Percentiles rank a stretch among this genome's conserved stretches.
Evolutionary conservation across 1,140 invertebrate genomes (phyloP).

Genomic region (Macrobrachium rosenbergii): DNA sequence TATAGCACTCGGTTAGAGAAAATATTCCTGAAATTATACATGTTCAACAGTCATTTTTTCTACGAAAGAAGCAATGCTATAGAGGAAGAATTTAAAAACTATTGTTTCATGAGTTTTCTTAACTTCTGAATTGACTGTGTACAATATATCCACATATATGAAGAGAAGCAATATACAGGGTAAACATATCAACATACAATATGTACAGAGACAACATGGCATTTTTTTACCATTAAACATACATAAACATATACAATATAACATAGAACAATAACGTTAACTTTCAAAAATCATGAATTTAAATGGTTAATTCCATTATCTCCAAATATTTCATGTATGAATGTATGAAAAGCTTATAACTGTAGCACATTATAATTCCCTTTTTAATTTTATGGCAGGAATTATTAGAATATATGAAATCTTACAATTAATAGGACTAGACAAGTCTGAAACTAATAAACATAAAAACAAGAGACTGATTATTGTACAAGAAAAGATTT

Average conservation of each 20-base stretch:
- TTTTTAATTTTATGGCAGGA: constrained; percentile 2
- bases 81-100: neutral
- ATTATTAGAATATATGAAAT: constrained; percentile 28
- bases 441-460: constrained; percentile 39
- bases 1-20: too few species aligned
- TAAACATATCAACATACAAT: constrained; percentile 51
- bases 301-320: too few species aligned
- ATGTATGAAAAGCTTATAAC: constrained; percentile 28
- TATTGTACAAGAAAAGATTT: constrained; percentile 26
- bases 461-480: constrained; percentile 40
- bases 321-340: neutral
- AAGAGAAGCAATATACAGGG: constrained; percentile 51
- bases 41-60: neutral
- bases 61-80: neutral
- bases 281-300: too few species aligned
- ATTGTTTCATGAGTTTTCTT: constrained; percentile 34
- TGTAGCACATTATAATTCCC: constrained; percentile 11
- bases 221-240: constrained; percentile 7
- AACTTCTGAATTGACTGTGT: constrained; percentile 49
- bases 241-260: constrained; percentile 42
- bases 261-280: constrained; percentile 10
- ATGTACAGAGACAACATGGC: constrained; percentile 45
- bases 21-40: too few species aligned
- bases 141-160: constrained; percentile 50
- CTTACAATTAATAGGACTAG: constrained; percentile 51